Percentiles rank a stretch among this genome's conserved stretches.
Conservation (phyloP, 1,140 invertebrate genomes). For the Micrasema longulum region DNA sequence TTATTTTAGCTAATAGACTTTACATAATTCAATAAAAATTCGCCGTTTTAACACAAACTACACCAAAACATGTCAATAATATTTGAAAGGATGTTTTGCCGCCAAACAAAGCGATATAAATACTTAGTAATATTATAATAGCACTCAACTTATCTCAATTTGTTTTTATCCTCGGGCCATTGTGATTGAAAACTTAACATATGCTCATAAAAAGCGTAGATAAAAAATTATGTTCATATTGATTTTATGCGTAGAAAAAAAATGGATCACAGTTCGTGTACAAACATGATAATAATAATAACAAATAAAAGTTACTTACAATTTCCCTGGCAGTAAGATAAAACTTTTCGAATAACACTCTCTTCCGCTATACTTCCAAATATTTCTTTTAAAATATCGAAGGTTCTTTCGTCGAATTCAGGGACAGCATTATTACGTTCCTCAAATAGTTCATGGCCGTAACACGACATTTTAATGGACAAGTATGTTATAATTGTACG, state of each 20-base stretch:
- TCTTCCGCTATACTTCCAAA: constrained; percentile 14
- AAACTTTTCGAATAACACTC: constrained; percentile 7
- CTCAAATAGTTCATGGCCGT: background rate
- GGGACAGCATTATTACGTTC: background rate
- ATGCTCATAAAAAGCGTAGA: background rate
- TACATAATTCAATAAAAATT: too few relatives aligned
- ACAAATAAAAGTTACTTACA: constrained; percentile 20
- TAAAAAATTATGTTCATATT: background rate
- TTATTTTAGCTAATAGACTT: too few relatives aligned
- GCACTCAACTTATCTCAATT: too few relatives aligned
- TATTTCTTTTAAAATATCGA: constrained; percentile 22
- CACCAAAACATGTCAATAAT: too few relatives aligned
- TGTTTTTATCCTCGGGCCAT: too few relatives aligned
- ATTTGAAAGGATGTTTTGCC: too few relatives aligned
- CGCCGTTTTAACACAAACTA: too few relatives aligned
- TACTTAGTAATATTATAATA: too few relatives aligned
- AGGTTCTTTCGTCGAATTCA: constrained; percentile 15
- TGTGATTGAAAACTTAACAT: background rate
- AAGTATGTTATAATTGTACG: too few relatives aligned
- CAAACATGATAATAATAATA: background rate
- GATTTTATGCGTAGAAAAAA: background rate
- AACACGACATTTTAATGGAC: constrained; percentile 20
- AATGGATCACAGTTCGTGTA: background rate
- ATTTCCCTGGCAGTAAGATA: constrained; percentile 19
- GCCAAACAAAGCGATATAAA: too few relatives aligned